These are phyloP conservation scores for Peromyscus attwateri DNA, from an alignment of 2,797 vertebrate species.

Conservation along the genomic window DNA sequence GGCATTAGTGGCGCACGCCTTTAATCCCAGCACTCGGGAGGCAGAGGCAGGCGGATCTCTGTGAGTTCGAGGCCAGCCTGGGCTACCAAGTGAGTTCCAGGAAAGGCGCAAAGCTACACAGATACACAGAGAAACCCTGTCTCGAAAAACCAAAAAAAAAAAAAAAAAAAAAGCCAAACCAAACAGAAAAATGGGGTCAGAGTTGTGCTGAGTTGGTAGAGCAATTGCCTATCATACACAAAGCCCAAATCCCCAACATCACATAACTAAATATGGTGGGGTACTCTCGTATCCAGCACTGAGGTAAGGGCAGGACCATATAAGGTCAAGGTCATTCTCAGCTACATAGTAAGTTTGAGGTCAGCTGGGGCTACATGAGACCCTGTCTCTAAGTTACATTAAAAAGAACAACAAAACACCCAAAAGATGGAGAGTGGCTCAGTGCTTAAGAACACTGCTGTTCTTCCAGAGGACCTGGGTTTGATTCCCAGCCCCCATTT, in stretches of 20 bases:
- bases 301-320: background rate
- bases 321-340: background rate
- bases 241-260: background rate
- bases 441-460: background rate
- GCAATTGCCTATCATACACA: background rate
- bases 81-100: too few species aligned
- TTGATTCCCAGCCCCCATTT: background rate
- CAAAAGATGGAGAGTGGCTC: background rate
- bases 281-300: background rate
- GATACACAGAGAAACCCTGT: too few species aligned
- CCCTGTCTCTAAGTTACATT: background rate
- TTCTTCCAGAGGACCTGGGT: background rate
- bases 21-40: too few species aligned
- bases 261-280: background rate
- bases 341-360: background rate
- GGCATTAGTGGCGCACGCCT: too few species aligned
- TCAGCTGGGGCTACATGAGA: background rate
- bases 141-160: too few species aligned
- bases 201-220: background rate
- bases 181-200: background rate
- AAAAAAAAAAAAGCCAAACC: background rate
- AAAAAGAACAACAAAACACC: background rate
- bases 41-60: too few species aligned
- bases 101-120: too few species aligned
- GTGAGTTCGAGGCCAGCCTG: too few species aligned